Evolutionary conservation across 2,888 invertebrate genomes (phyloP).

Genomic region (Clistopyga incitator): DNA sequence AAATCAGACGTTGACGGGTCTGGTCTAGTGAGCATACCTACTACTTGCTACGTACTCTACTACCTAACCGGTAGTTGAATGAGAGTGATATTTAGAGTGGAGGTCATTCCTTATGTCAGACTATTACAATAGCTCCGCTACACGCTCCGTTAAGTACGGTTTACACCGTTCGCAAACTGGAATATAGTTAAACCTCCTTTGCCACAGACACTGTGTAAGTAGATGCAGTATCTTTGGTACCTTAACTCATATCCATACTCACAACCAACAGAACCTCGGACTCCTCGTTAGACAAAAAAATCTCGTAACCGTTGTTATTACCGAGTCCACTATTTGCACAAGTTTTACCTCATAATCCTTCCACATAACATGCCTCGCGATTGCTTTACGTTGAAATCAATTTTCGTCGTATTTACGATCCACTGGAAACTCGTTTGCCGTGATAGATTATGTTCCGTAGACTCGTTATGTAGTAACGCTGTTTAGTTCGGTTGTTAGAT

Average conservation of each 20-base stretch:
- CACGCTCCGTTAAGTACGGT: slow-evolving; percentile 69
- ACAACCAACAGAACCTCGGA: not conserved
- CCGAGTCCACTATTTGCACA: slow-evolving; percentile 26
- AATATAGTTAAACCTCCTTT: slow-evolving; percentile 22
- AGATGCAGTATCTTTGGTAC: slow-evolving; percentile 12
- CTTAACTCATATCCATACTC: not conserved
- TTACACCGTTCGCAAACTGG: slow-evolving; percentile 42
- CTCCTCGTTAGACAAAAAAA: not conserved
- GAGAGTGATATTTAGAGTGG: slow-evolving; percentile 70
- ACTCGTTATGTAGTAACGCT: slow-evolving; percentile 9
- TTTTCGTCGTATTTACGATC: slow-evolving; percentile 10
- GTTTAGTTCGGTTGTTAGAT: slow-evolving; percentile 30
- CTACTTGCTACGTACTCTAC: slow-evolving; percentile 52
- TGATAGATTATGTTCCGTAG: slow-evolving; percentile 15
- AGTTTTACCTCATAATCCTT: slow-evolving; percentile 9
- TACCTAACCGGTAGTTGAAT: slow-evolving; percentile 67
- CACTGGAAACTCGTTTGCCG: not conserved
- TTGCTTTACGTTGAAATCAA: not conserved
- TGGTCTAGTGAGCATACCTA: slow-evolving; percentile 63
- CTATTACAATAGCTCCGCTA: slow-evolving; percentile 66
- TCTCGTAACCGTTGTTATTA: slow-evolving; percentile 23
- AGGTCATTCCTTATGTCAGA: slow-evolving; percentile 66
- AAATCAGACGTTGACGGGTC: slow-evolving; percentile 71
- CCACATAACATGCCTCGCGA: not conserved
- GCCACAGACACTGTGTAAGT: not conserved